Conservation (phyloP, 2,113 vertebrate species). For the Rhadina sibilatrix region DNA sequence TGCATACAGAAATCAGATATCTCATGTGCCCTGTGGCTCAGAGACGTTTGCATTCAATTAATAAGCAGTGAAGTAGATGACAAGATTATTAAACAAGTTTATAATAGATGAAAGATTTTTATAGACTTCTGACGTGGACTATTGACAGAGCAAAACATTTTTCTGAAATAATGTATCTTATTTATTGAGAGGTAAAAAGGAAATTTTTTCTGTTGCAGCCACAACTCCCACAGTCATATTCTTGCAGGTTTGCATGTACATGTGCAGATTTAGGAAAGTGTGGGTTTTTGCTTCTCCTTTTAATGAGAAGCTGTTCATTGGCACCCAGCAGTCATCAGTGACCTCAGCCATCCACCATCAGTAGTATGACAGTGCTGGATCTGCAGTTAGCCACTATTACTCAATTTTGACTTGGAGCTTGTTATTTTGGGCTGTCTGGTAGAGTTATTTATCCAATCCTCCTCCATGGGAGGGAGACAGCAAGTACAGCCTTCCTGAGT, state of each 20-base stretch:
- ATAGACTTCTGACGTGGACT: neutral
- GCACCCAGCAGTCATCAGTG: too few species aligned
- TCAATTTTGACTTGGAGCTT: neutral
- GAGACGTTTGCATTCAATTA: conserved; percentile 23
- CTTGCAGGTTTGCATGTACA: neutral
- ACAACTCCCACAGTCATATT: neutral
- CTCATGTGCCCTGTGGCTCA: neutral
- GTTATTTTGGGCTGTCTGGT: neutral
- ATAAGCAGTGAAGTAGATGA: conserved; percentile 11
- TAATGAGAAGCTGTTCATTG: neutral
- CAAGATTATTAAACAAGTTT: conserved; percentile 36
- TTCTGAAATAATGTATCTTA: neutral
- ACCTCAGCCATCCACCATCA: neutral
- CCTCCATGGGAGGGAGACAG: neutral
- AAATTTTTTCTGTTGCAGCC: neutral
- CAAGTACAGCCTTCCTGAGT: neutral
- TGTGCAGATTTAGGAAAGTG: rapidly evolving
- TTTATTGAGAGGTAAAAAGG: neutral
- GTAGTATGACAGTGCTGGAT: neutral
- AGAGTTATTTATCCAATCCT: neutral
- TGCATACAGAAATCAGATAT: neutral
- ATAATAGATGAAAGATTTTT: neutral
- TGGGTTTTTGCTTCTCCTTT: neutral
- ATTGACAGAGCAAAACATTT: neutral
- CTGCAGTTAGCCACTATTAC: neutral